Evolutionary conservation across 2,888 invertebrate species (phyloP), one percentile per base, ranked within the genome.

Genomic region (Chalcis sispes): DNA sequence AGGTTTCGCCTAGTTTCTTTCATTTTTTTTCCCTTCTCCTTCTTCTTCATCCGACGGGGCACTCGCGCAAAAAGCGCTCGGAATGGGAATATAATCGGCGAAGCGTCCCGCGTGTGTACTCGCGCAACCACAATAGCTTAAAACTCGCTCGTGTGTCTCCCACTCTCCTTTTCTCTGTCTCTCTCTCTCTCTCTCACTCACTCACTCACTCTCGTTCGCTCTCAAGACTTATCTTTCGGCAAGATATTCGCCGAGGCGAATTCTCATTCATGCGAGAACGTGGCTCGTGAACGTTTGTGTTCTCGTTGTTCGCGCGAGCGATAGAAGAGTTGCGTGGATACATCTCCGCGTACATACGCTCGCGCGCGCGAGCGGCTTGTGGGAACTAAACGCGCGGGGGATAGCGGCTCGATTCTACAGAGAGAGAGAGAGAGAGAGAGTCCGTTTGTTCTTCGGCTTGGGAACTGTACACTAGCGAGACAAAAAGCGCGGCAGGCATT

Each of bases 401-500:
- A 29, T 18, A 20, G 50, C 32, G 20, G 50, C 32, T 18, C 52
- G 64, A 42, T 18, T 48, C 25, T 8, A 56, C 56, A 58, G 74
- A 67, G 72, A 29, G 73, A 72, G 58, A 66, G 69, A 59, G 61
- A 59, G 54, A 66, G 58, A 56, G 36, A 25, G 71, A 66, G 61
- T 78, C 77, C 84, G 81, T 87, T 88, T 87, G 84, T 88, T 87
- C 87, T 83, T 82, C 78, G 83, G 83, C 83, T 85, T 85, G 86
- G 83, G 86, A 86, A 87, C 85, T 58, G 15, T 65, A 40, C 67
- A 67, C 72, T 56, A 79, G 77, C 81, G 83, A 85, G 83, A 87
- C 86, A 87, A 87, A 87, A 86, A 81, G 58, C 48, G 40, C 46
- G 36, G 72, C 81, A 82, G 81, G 80, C 77, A 77, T 78, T 79